Conservation (phyloP, 2,888 invertebrate species). For the Drosophila lacicola region DNA sequence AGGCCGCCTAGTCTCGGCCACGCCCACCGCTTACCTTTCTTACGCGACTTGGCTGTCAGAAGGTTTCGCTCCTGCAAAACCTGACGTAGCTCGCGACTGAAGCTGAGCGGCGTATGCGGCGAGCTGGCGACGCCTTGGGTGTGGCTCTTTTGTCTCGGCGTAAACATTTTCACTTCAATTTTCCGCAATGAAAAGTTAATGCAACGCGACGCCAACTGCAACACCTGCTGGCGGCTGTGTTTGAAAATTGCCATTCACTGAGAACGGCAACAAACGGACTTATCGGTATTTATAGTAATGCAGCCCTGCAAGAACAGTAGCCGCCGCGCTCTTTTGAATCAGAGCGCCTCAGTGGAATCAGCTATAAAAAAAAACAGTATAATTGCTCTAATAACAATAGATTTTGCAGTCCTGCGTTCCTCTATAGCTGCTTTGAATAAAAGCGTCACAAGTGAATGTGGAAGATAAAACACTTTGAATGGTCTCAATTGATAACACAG, state of each 20-base stretch:
- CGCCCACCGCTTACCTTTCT: slow-evolving; percentile 85
- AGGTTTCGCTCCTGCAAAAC: slow-evolving; percentile 88
- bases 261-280: neutral
- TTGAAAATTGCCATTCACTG: slow-evolving; percentile 51
- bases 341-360: neutral
- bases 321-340: neutral
- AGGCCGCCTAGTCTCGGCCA: neutral
- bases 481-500: neutral
- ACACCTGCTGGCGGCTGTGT: slow-evolving; percentile 71
- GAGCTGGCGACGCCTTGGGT: slow-evolving; percentile 43
- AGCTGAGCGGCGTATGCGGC: slow-evolving; percentile 85
- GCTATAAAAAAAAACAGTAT: neutral
- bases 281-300: neutral
- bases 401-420: neutral
- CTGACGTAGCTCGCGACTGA: slow-evolving; percentile 87
- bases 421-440: neutral
- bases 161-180: slow-evolving; percentile 69
- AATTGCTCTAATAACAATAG: no score
- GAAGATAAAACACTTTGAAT: neutral
- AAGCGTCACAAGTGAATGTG: neutral
- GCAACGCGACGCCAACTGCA: slow-evolving; percentile 57
- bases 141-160: slow-evolving; percentile 68
- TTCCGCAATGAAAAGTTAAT: slow-evolving; percentile 30
- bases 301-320: neutral
- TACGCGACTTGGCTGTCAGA: slow-evolving; percentile 87